Percentiles rank a stretch among this genome's conserved stretches.
phyloP scores from a whole-genome alignment of 1,140 invertebrate genomes.

The Lutraria rhynchaena region DNA sequence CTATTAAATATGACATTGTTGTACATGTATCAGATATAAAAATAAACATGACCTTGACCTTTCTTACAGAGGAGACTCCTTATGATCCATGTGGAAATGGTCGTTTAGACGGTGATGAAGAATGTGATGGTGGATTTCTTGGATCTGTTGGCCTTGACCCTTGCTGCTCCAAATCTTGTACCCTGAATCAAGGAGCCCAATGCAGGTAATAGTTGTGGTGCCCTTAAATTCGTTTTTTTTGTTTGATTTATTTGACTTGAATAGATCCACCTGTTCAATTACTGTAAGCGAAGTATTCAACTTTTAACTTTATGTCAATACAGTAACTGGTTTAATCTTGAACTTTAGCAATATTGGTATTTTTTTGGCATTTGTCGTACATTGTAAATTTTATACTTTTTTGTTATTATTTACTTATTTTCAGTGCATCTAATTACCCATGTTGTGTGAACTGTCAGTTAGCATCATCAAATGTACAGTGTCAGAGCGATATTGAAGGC shows the following conservation, averaged over 20 bases:
- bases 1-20: too few species aligned
- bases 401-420: conserved; percentile 10
- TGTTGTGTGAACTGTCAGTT: conserved; percentile 46
- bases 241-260: too few species aligned
- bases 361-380: too few species aligned
- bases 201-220: conserved; percentile 59
- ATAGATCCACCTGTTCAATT: too few species aligned
- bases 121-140: conserved; percentile 55
- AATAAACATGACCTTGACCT: too few species aligned
- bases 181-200: not conserved
- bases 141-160: conserved; percentile 30
- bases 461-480: conserved; percentile 19
- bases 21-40: too few species aligned
- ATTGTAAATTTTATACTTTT: too few species aligned
- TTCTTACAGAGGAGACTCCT: conserved; percentile 6
- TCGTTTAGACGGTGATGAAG: conserved; percentile 29
- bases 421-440: conserved; percentile 36
- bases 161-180: conserved; percentile 37
- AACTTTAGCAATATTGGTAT: too few species aligned
- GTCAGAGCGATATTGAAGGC: conserved; percentile 35
- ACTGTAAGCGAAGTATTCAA: too few species aligned
- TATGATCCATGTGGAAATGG: conserved; percentile 45
- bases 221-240: too few species aligned
- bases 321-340: too few species aligned
- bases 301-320: too few species aligned